Evolutionary conservation across 2,888 invertebrate species (phyloP), one percentile per base, ranked within the genome.

Genomic region (Nephrotoma appendiculata): DNA sequence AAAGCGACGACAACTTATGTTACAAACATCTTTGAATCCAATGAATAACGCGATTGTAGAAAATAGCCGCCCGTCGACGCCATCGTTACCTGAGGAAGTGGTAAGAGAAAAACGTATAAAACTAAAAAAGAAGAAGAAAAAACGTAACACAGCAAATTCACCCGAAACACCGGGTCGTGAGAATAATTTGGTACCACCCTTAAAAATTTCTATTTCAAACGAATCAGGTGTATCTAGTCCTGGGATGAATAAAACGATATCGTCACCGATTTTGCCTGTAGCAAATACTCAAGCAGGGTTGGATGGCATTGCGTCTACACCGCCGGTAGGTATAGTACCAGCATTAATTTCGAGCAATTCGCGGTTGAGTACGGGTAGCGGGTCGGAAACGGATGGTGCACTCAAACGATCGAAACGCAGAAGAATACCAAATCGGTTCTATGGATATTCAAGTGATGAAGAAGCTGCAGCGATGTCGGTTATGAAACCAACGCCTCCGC

Each of bases 371-470:
- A 90, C 92, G 85, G 90, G 91, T 52, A 92, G 91, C 88, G 92
- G 92, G 71, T 92, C 93, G 9, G 94, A 94, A 89, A 92, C 92
- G 5, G 95, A 95, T 89, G 94, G 91, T 19, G 89, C 91, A 1
- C 88, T 92, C 7, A 96, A 95, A 89, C 93, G 96, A 52, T 97
- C 97, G 0, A 96, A 97, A 91, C 93, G 97, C 87, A 93, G 96
- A 89, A 92, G 97, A 71, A 95, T 96, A 43, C 97, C 96, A 0
- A 97, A 97, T 89, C 96, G 95, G 89, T 97, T 97, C 90, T 97
- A 97, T 90, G 97, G 97, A 0, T 97, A 97, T 90, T 96, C 96
- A 0, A 96, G 96, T 90, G 97, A 96, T 89, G 97, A 97, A 89
- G 97, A 97, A 88, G 94, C 92, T 87, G 89, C 92, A 19, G 89